These are phyloP conservation scores for Neocrepidodera transversa DNA, from an alignment of 2,888 invertebrate species.

Conservation along the genomic window DNA sequence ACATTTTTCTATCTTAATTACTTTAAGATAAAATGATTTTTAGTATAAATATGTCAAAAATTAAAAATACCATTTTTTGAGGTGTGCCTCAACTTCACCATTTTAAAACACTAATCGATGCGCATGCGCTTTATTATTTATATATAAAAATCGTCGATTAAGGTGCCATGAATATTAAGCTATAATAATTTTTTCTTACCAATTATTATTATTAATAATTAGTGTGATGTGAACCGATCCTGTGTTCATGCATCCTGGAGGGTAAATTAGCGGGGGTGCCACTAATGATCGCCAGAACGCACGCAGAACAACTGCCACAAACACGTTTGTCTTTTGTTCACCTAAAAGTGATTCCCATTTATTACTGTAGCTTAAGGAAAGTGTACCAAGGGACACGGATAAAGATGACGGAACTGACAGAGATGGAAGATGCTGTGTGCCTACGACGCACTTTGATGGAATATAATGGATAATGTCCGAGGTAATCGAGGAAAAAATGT, in stretches of 20 bases:
- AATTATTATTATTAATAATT: too few relatives aligned
- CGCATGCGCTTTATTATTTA: too few relatives aligned
- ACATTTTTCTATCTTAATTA: too few relatives aligned
- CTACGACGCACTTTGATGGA: slow-evolving; percentile 30
- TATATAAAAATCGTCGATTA: too few relatives aligned
- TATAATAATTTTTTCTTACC: too few relatives aligned
- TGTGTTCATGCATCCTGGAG: slow-evolving; percentile 8
- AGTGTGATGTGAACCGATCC: too few relatives aligned
- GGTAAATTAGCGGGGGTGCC: slow-evolving; percentile 44
- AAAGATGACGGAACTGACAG: slow-evolving; percentile 18
- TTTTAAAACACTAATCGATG: too few relatives aligned
- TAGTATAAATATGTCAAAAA: too few relatives aligned
- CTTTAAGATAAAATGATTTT: too few relatives aligned
- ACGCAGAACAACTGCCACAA: slow-evolving; percentile 50
- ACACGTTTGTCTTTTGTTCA: slow-evolving; percentile 51
- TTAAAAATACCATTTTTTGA: too few relatives aligned
- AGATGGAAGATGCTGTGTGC: slow-evolving; percentile 19
- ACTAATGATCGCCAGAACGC: slow-evolving; percentile 47
- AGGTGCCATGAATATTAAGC: too few relatives aligned
- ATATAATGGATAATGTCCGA: slow-evolving; percentile 22
- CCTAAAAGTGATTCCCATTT: slow-evolving; percentile 49
- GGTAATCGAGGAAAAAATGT: neutral
- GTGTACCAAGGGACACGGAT: slow-evolving; percentile 35
- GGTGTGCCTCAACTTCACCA: too few relatives aligned
- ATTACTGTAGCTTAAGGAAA: slow-evolving; percentile 40